These are phyloP conservation scores for Omphaloscelis lunosa DNA, from an alignment of 2,888 invertebrate genomes.

Conservation along the genomic window DNA sequence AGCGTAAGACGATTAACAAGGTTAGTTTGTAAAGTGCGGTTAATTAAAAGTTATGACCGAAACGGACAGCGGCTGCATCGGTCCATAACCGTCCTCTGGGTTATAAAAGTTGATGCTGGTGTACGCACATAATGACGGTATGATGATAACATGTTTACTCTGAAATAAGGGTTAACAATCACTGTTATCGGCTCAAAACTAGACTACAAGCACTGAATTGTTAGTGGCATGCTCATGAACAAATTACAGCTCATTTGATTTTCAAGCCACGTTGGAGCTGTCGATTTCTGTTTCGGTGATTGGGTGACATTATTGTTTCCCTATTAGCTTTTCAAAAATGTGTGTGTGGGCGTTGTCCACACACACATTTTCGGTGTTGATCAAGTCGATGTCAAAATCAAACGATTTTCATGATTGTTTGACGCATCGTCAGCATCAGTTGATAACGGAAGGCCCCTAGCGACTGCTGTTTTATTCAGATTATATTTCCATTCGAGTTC, in stretches of 20 bases:
- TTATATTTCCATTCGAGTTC: conserved; percentile 55
- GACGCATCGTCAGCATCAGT: not conserved
- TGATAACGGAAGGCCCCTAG: not conserved
- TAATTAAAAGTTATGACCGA: conserved; percentile 82
- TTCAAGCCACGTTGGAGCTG: conserved; percentile 16
- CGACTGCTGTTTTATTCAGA: conserved; percentile 18
- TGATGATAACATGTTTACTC: conserved; percentile 22
- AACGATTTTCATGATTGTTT: conserved; percentile 30
- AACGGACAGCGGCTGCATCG: conserved; percentile 69
- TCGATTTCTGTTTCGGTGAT: conserved; percentile 14
- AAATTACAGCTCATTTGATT: conserved; percentile 36
- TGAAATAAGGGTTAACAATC: conserved; percentile 23
- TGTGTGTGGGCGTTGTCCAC: not conserved
- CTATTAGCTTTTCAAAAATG: conserved; percentile 30
- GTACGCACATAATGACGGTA: conserved; percentile 24
- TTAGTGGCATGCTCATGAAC: conserved; percentile 15
- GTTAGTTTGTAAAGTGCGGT: conserved; percentile 81
- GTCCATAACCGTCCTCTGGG: conserved; percentile 47
- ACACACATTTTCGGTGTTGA: no score
- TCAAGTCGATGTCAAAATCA: no score
- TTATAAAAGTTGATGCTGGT: conserved; percentile 43
- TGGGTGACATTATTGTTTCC: conserved; percentile 37
- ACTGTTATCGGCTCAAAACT: conserved; percentile 11
- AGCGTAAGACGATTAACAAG: conserved; percentile 78
- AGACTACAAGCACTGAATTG: conserved; percentile 11